These are phyloP conservation scores for Nesidiocoris tenuis DNA, from an alignment of 2,888 invertebrate species.

Conservation along the genomic window DNA sequence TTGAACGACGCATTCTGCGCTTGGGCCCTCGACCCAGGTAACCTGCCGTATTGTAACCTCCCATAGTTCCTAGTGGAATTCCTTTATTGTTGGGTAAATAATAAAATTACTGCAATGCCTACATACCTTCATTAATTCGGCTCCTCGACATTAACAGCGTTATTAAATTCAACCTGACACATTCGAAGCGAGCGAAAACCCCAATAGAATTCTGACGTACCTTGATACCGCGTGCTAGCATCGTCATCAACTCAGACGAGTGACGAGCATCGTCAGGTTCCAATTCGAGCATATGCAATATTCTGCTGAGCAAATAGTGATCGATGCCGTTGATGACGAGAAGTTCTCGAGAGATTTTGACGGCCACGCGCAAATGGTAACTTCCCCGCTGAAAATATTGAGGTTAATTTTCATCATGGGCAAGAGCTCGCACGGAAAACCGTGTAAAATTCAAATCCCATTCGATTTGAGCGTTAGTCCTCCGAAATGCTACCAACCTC, in stretches of 20 bases:
- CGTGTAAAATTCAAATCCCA: neutral
- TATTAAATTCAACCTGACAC: neutral
- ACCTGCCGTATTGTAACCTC: too few relatives aligned
- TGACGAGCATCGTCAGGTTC: slow-evolving; percentile 9
- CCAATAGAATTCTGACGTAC: neutral
- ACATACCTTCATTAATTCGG: neutral
- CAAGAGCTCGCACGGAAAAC: neutral
- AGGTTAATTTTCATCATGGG: neutral
- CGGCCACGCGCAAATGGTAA: slow-evolving; percentile 20
- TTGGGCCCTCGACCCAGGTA: too few relatives aligned
- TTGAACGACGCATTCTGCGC: too few relatives aligned
- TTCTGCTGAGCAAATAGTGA: neutral
- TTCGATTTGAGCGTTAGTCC: neutral
- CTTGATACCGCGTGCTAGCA: slow-evolving; percentile 29
- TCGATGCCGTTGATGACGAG: slow-evolving; percentile 20
- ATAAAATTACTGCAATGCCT: too few relatives aligned
- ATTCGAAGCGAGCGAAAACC: neutral
- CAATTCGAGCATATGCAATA: slow-evolving; percentile 19
- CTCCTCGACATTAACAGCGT: neutral
- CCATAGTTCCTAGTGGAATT: too few relatives aligned
- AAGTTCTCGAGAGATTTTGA: slow-evolving; percentile 15
- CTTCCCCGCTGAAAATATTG: slow-evolving; percentile 26
- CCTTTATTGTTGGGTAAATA: too few relatives aligned
- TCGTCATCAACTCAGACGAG: slow-evolving; percentile 1
- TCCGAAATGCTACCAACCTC: neutral